phyloP scores from a whole-genome alignment of 2,888 invertebrate genomes.

The Leptinotarsa rubiginosa region DNA sequence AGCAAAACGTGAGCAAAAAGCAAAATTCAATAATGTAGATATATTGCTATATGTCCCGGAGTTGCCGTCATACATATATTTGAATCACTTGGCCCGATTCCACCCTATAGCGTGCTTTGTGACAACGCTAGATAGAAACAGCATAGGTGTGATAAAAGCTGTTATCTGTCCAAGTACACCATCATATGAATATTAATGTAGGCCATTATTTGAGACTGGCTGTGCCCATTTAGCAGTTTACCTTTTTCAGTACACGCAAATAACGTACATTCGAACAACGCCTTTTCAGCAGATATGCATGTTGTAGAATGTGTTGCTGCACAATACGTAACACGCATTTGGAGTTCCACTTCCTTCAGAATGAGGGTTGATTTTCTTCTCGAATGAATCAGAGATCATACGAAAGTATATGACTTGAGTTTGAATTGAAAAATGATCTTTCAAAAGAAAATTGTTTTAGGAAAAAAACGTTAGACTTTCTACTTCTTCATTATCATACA shows the following conservation, averaged over 20 bases:
- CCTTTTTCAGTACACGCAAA: slow-evolving; percentile 45
- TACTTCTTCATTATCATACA: too few species aligned
- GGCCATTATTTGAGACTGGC: slow-evolving; percentile 53
- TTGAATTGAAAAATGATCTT: too few species aligned
- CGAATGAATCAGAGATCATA: too few species aligned
- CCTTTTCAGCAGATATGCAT: slow-evolving; percentile 38
- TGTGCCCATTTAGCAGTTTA: slow-evolving; percentile 51
- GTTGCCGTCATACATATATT: slow-evolving; percentile 16
- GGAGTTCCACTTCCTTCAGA: not conserved
- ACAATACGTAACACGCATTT: slow-evolving; percentile 5
- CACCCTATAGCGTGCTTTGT: slow-evolving; percentile 41
- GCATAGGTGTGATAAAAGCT: slow-evolving; percentile 56
- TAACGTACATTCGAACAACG: slow-evolving; percentile 42
- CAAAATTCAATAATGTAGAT: slow-evolving; percentile 23
- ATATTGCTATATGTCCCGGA: slow-evolving; percentile 9
- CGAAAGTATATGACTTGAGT: too few species aligned
- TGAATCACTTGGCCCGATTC: slow-evolving; percentile 36
- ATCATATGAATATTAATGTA: slow-evolving; percentile 57
- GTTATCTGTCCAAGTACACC: slow-evolving; percentile 56
- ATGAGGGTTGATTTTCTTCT: not conserved
- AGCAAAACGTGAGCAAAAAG: not conserved
- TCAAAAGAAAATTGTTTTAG: too few species aligned
- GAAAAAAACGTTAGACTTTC: too few species aligned
- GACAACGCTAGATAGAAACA: slow-evolving; percentile 44
- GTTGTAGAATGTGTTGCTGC: slow-evolving; percentile 25